Conservation (phyloP, 2,888 invertebrate species). For the Drosophila kuntzei region DNA sequence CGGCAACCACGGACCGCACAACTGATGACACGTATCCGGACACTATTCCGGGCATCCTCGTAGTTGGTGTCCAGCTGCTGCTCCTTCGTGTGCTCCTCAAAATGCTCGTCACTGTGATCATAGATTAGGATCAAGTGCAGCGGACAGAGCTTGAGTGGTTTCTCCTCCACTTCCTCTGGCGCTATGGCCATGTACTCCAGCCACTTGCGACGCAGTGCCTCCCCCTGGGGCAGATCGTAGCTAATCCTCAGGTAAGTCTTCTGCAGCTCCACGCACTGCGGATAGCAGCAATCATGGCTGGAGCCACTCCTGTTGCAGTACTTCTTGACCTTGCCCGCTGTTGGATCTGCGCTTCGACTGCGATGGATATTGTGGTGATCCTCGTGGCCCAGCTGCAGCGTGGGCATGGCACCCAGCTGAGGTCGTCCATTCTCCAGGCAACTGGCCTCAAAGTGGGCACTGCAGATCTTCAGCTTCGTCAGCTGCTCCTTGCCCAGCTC, state of each 20-base stretch:
- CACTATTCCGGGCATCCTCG: constrained; percentile 40
- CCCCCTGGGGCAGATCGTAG: constrained; percentile 58
- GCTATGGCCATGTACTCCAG: constrained; percentile 39
- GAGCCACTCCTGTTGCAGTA: constrained; percentile 19
- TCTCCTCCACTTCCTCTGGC: constrained; percentile 2
- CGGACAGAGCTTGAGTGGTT: constrained; percentile 57
- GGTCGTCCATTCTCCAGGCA: constrained; percentile 50
- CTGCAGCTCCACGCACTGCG: constrained; percentile 60
- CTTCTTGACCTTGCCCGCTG: constrained; percentile 14
- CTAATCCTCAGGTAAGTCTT: constrained; percentile 39
- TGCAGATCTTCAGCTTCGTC: constrained; percentile 55
- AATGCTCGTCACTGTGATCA: constrained; percentile 49
- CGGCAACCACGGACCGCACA: constrained; percentile 65
- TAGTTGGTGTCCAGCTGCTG: constrained; percentile 45
- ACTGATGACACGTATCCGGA: constrained; percentile 54
- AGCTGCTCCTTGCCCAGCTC: constrained; percentile 27
- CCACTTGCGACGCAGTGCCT: constrained; percentile 52
- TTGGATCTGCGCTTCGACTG: constrained; percentile 3
- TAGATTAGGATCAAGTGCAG: constrained; percentile 68
- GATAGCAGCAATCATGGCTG: constrained; percentile 60
- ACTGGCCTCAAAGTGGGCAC: constrained; percentile 62
- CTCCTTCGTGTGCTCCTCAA: constrained; percentile 32
- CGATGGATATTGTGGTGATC: constrained; percentile 37
- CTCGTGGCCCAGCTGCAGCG: constrained; percentile 67
- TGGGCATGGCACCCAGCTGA: constrained; percentile 65